These are phyloP conservation scores for Loxodonta africana DNA, from an alignment of 2,113 vertebrate genomes.

Conservation along the genomic window DNA sequence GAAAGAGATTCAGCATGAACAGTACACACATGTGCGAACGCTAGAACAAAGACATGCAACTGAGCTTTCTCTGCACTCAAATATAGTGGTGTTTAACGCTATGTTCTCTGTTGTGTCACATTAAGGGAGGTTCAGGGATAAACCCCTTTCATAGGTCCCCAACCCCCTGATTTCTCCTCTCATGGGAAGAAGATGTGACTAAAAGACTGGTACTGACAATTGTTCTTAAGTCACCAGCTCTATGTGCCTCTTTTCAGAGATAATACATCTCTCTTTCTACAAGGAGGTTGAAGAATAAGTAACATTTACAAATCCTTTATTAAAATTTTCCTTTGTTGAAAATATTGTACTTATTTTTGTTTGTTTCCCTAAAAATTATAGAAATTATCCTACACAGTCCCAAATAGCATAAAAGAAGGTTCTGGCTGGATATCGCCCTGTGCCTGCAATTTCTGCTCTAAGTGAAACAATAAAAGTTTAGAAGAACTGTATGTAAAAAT, in stretches of 20 bases:
- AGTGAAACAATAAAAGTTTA: background rate
- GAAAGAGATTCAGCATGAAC: background rate
- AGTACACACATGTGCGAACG: background rate
- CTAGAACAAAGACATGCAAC: background rate
- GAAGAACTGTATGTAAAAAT: background rate
- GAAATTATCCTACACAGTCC: background rate
- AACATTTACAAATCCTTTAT: background rate
- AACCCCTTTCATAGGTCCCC: background rate
- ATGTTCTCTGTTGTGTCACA: background rate
- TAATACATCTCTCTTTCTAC: background rate
- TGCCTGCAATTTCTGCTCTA: background rate
- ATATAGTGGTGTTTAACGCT: background rate
- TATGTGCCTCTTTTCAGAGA: background rate
- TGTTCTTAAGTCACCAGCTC: background rate
- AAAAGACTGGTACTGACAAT: background rate
- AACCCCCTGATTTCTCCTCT: background rate
- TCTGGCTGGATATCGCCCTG: background rate
- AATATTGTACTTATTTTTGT: background rate
- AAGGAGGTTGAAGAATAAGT: background rate
- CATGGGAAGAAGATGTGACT: background rate
- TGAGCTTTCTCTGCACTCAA: background rate
- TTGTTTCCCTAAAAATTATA: conserved; percentile 44
- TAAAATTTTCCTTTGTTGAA: conserved; percentile 13
- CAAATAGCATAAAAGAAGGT: background rate
- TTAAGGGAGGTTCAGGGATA: background rate